A percentile compares a stretch with the other conserved stretches of the same genome.
Evolutionary conservation across 2,113 vertebrate genomes (phyloP).

Genomic region (Hystrix brachyura): DNA sequence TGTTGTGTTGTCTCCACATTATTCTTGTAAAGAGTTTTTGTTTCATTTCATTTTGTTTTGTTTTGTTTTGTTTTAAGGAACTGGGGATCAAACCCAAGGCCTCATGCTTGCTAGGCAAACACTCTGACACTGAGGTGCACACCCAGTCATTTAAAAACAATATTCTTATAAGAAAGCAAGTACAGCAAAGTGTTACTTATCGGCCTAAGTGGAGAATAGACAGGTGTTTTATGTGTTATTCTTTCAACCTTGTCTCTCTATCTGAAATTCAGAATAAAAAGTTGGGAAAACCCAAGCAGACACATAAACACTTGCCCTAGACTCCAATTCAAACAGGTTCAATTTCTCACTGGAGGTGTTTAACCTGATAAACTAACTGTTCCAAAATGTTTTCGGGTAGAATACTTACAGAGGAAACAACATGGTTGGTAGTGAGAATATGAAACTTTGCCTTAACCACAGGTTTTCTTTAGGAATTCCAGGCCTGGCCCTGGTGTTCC

Average conservation of each 20-base stretch:
- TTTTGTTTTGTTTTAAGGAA: not conserved
- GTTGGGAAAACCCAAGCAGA: not conserved
- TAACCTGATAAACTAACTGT: not conserved
- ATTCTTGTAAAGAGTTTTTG: not conserved
- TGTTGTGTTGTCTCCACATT: not conserved
- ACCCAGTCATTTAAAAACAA: not conserved
- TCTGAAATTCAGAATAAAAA: conserved; percentile 22
- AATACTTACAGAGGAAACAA: conserved; percentile 31
- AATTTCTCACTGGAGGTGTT: not conserved
- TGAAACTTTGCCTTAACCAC: not conserved
- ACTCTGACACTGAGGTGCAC: not conserved
- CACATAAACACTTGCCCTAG: not conserved
- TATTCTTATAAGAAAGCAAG: not conserved
- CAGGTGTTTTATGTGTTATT: not conserved
- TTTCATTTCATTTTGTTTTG: not conserved
- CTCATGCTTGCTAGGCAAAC: not conserved
- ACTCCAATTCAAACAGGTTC: not conserved
- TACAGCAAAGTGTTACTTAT: not conserved
- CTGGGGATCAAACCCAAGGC: not conserved
- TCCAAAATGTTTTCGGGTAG: not conserved
- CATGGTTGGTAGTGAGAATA: not conserved
- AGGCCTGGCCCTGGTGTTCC: not conserved
- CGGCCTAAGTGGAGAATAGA: not conserved
- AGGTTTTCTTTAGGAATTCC: not conserved
- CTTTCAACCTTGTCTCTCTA: conserved; percentile 15